Conservation (phyloP, 35 echinoderm and acorn worm genomes). For the Diadema setosum region DNA sequence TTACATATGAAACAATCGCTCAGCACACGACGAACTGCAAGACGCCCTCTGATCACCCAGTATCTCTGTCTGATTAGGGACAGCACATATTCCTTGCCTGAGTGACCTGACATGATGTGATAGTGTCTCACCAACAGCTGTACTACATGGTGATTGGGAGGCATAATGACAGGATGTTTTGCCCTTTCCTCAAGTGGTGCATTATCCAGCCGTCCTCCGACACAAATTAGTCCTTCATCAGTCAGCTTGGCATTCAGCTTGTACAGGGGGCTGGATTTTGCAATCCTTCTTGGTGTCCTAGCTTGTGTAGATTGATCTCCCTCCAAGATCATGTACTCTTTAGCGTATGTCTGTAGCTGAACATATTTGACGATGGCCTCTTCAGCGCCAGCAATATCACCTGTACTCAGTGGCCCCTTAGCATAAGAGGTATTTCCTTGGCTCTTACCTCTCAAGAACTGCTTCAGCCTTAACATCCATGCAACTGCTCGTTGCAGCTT, state of each 20-base stretch:
- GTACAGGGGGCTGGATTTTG: neutral
- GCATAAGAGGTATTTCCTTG: neutral
- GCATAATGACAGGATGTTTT: constrained; percentile 48
- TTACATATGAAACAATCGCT: constrained; percentile 45
- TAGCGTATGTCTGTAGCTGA: neutral
- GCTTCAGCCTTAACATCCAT: neutral
- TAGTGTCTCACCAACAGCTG: constrained; percentile 6
- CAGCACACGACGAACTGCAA: neutral
- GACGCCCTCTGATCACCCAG: constrained; percentile 39
- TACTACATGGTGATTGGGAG: constrained; percentile 10
- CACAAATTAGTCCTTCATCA: neutral
- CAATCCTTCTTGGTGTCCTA: neutral
- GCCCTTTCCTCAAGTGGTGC: constrained; percentile 12
- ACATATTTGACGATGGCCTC: neutral
- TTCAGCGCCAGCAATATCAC: neutral
- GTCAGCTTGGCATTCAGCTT: neutral
- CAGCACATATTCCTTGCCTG: constrained; percentile 28
- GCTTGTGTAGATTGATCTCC: neutral
- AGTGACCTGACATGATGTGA: constrained; percentile 14
- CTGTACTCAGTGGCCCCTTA: neutral
- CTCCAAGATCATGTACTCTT: neutral
- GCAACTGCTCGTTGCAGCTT: neutral
- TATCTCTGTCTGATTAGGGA: constrained; percentile 11
- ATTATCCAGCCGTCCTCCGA: constrained; percentile 39
- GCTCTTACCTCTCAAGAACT: neutral